Conservation (phyloP, 2,797 vertebrate species). For the Eulemur coronatus region DNA sequence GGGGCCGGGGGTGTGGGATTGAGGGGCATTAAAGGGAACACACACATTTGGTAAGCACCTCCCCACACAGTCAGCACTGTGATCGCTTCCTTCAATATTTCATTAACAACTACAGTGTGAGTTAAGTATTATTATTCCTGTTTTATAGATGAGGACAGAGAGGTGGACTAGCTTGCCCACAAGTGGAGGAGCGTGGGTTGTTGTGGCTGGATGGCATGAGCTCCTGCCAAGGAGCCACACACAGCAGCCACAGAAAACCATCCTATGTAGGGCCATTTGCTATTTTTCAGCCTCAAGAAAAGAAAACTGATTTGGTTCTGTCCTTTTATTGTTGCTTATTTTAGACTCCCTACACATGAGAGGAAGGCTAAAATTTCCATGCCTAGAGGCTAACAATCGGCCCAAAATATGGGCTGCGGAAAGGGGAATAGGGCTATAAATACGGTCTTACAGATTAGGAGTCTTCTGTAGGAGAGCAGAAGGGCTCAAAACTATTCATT, state of each 20-base stretch:
- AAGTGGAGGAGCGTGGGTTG: background rate
- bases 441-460: too few species aligned
- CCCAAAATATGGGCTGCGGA: background rate
- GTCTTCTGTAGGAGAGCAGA: too few species aligned
- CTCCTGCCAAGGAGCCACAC: background rate
- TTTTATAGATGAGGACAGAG: background rate
- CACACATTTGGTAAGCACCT: background rate
- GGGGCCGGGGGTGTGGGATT: background rate
- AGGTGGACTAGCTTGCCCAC: background rate
- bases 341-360: background rate
- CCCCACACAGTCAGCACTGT: background rate
- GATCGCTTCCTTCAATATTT: background rate
- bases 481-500: background rate
- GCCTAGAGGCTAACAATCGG: background rate
- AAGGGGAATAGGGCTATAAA: background rate
- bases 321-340: background rate
- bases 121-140: background rate
- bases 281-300: background rate
- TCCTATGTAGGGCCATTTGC: background rate
- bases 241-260: background rate
- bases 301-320: background rate
- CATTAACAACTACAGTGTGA: background rate
- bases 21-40: background rate
- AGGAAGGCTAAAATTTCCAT: background rate
- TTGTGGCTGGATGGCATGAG: rapidly evolving